Evolutionary conservation across 2,113 vertebrate genomes (phyloP), one percentile per base, ranked within the genome.

Genomic region (Nanger granti): DNA sequence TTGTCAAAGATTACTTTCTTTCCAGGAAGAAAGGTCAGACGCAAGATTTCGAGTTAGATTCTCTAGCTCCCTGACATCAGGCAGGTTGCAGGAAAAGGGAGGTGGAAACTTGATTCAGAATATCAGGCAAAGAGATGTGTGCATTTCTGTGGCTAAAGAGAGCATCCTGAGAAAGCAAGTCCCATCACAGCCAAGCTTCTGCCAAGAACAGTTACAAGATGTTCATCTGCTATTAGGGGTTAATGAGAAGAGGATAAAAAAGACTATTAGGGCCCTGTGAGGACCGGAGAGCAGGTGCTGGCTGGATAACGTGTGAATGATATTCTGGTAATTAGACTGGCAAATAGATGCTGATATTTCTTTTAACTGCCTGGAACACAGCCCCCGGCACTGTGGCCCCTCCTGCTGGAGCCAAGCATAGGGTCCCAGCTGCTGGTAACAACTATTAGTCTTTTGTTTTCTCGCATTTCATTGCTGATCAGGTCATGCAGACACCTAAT

Each of bases 351-450:
- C 95, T 96, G 95, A 97, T 98, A 96, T 97, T 98, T 95, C 64
- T 98, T 97, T 98, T 98, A 98, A 98, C 98, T 98, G 96, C 97
- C 98, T 7, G 91, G 98, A 98, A 98, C 91, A 92, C n/a, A 9
- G 66, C 90, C 97, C 97, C n/a, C 85, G 6, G 4, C 92, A 83
- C 95, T 89, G 97, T 84, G 29, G 37, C 54, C 60, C 94, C 54
- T 8, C 94, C 86, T 18, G 76, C 69, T 57, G 2, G 0, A 82
- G 8, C 98, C 28, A 88, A 90, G 94, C 3, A 0, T 26, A 64
- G 60, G 88, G 83, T 94, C 97, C 96, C 97, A 97, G 98, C 97
- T 98, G 98, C 96, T 82, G 12, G 95, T 92, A 87, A 83, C 87
- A 97, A 97, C 97, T 97, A 95, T 96, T 41, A 93, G 89, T 97